Conservation (phyloP, 2,888 invertebrate species). For the Latrodectus hesperus region DNA sequence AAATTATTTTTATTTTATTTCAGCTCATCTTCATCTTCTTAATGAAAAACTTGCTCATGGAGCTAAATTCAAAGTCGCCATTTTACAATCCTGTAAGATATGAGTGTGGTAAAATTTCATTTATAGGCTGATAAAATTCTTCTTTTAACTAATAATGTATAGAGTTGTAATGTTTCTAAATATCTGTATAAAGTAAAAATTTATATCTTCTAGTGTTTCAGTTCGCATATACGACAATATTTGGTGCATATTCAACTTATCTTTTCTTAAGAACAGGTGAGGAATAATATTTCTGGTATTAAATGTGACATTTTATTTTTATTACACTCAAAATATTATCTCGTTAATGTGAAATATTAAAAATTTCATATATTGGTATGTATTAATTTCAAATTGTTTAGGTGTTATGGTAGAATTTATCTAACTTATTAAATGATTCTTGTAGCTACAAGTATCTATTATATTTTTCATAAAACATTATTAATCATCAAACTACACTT, state of each 20-base stretch:
- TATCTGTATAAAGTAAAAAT: constrained; percentile 4
- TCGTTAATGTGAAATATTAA: too few species aligned
- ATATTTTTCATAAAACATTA: background rate
- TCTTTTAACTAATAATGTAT: background rate
- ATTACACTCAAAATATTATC: too few species aligned
- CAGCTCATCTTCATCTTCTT: constrained; percentile 94
- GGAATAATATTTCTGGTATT: constrained; percentile 40
- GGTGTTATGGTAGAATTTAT: too few species aligned
- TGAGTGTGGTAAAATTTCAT: background rate
- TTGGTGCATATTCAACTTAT: constrained; percentile 96
- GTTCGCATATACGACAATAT: constrained; percentile 91
- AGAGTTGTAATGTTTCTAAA: background rate
- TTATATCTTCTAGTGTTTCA: constrained; percentile 80
- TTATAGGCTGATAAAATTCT: background rate
- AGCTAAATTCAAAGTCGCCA: constrained; percentile 52
- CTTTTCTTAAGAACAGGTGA: constrained; percentile 89
- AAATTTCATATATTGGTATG: too few species aligned
- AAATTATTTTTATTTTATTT: constrained; percentile 73
- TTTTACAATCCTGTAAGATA: constrained; percentile 68
- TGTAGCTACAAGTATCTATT: background rate
- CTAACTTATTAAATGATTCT: background rate
- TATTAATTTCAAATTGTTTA: too few species aligned
- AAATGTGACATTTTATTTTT: too few species aligned
- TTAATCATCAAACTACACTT: background rate
- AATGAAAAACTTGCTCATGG: constrained; percentile 81